These are phyloP conservation scores for Barypeithes pellucidus DNA, from an alignment of 2,888 invertebrate species.

Conservation along the genomic window DNA sequence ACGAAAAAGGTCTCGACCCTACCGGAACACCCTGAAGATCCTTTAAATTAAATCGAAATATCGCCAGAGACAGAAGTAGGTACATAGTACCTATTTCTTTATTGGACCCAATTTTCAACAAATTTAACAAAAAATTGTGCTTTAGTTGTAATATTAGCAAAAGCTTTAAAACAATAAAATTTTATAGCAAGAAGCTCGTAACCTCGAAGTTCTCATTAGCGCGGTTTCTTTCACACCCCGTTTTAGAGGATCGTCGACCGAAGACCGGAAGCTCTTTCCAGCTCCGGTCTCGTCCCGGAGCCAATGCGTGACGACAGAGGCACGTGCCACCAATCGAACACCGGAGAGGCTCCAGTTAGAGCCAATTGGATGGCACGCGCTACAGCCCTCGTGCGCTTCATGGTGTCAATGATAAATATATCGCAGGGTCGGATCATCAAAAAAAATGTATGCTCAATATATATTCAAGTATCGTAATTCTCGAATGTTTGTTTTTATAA, in stretches of 20 bases:
- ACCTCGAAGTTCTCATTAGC: not conserved
- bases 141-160: too few relatives aligned
- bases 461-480: too few relatives aligned
- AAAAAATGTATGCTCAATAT: not conserved
- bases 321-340: constrained; percentile 66
- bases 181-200: too few relatives aligned
- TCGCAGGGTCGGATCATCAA: constrained; percentile 12
- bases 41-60: too few relatives aligned
- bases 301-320: constrained; percentile 61
- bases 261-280: constrained; percentile 40
- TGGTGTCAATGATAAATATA: constrained; percentile 29
- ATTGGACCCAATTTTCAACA: too few relatives aligned
- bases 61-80: too few relatives aligned
- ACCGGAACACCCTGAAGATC: too few relatives aligned
- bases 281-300: constrained; percentile 53
- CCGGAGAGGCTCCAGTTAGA: constrained; percentile 57
- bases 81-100: too few relatives aligned
- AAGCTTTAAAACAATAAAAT: too few relatives aligned
- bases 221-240: constrained; percentile 11
- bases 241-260: constrained; percentile 22
- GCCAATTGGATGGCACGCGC: constrained; percentile 61
- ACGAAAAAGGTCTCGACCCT: too few relatives aligned
- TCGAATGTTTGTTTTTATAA: too few relatives aligned
- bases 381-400: constrained; percentile 43
- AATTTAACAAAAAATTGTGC: too few relatives aligned